A percentile compares a stretch with the other conserved stretches of the same genome.
phyloP scores from a whole-genome alignment of 2,797 vertebrate genomes.

The Clarias laeviceps region DNA sequence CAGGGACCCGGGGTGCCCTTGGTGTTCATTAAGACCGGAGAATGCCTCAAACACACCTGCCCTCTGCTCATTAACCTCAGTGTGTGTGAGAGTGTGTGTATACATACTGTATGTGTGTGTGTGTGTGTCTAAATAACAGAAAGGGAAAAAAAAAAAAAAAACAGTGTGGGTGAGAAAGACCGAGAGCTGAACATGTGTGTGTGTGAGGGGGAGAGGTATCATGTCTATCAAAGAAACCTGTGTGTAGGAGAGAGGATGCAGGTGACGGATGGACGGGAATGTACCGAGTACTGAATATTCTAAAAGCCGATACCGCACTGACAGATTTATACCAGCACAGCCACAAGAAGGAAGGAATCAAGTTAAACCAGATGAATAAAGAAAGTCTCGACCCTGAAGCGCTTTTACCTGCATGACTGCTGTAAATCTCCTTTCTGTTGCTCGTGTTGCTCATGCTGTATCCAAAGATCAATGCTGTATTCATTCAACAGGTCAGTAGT shows the following conservation, averaged over 20 bases:
- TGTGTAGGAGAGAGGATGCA: neutral
- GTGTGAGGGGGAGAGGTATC: neutral
- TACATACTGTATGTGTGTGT: neutral
- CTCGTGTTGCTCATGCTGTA: neutral
- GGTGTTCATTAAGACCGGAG: constrained; percentile 58
- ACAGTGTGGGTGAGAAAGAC: constrained; percentile 18
- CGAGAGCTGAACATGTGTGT: neutral
- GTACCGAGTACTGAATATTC: neutral
- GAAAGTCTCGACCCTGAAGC: neutral
- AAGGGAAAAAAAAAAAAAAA: neutral
- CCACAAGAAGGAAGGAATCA: neutral
- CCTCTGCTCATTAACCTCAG: constrained; percentile 56
- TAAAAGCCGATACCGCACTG: neutral
- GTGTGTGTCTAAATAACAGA: constrained; percentile 20
- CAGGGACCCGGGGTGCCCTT: constrained; percentile 49
- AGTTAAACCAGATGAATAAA: neutral
- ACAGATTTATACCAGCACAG: neutral
- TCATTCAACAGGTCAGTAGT: neutral
- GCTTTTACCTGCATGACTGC: neutral
- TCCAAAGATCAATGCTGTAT: neutral
- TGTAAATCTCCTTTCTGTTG: neutral
- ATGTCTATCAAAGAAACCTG: constrained; percentile 3
- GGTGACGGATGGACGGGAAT: neutral
- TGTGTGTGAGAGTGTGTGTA: neutral
- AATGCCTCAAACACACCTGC: constrained; percentile 56